These are phyloP conservation scores for Plemyria rubiginata DNA, from an alignment of 2,888 invertebrate genomes.

Conservation along the genomic window DNA sequence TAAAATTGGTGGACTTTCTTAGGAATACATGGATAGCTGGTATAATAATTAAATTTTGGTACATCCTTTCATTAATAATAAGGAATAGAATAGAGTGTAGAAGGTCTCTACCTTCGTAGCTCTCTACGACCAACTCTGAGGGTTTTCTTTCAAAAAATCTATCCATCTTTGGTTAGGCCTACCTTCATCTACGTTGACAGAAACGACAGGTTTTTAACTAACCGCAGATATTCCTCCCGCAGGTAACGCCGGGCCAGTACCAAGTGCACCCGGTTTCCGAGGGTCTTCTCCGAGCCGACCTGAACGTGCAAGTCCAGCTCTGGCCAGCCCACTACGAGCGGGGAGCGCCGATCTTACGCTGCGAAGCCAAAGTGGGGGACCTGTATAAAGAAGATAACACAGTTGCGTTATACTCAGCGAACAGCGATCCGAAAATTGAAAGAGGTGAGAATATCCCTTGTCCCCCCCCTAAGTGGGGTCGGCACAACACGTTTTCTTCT, in stretches of 20 bases:
- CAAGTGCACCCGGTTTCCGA: slow-evolving; percentile 74
- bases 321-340: slow-evolving; percentile 86
- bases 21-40: too few relatives aligned
- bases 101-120: too few relatives aligned
- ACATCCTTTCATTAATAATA: too few relatives aligned
- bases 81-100: too few relatives aligned
- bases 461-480: too few relatives aligned
- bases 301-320: slow-evolving; percentile 85
- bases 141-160: too few relatives aligned
- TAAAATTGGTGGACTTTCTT: too few relatives aligned
- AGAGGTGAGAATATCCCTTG: too few relatives aligned
- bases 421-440: slow-evolving; percentile 89
- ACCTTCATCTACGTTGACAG: neutral
- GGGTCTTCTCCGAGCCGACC: slow-evolving; percentile 85
- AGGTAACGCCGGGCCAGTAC: slow-evolving; percentile 78
- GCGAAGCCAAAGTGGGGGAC: slow-evolving; percentile 86
- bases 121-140: too few relatives aligned
- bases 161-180: too few relatives aligned
- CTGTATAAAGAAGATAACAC: slow-evolving; percentile 86
- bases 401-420: slow-evolving; percentile 86
- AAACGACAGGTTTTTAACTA: slow-evolving; percentile 23
- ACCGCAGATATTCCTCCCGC: slow-evolving; percentile 37
- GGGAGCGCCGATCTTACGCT: slow-evolving; percentile 87
- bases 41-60: too few relatives aligned
- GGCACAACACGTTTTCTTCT: too few relatives aligned